Evolutionary conservation across 2,888 invertebrate species (phyloP).

Genomic region (Sylvicola fuscatus): DNA sequence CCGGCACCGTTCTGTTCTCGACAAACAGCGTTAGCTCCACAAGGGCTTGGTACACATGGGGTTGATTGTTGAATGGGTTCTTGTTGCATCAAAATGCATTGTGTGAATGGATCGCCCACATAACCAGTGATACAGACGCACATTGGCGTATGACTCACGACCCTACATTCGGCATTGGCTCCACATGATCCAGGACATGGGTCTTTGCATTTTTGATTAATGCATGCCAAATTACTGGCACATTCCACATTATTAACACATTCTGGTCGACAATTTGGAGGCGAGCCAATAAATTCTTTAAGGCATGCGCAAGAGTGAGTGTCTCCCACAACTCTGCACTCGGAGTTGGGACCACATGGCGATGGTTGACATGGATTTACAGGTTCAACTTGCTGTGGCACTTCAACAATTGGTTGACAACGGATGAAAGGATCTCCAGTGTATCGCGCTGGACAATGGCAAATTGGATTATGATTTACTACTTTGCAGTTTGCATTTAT

Average conservation of each 20-base stretch:
- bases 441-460: slow-evolving; percentile 33
- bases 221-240: slow-evolving; percentile 40
- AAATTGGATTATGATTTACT: slow-evolving; percentile 33
- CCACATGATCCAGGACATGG: slow-evolving; percentile 56
- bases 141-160: slow-evolving; percentile 48
- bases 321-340: slow-evolving; percentile 38
- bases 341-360: slow-evolving; percentile 43
- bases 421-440: slow-evolving; percentile 35
- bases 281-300: slow-evolving; percentile 41
- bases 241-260: slow-evolving; percentile 55
- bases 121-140: slow-evolving; percentile 34
- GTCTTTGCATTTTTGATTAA: slow-evolving; percentile 49
- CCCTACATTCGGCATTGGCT: slow-evolving; percentile 45
- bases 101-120: slow-evolving; percentile 46
- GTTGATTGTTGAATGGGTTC: slow-evolving; percentile 21
- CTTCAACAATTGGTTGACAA: slow-evolving; percentile 7
- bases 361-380: slow-evolving; percentile 42
- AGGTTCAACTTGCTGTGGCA: slow-evolving; percentile 14
- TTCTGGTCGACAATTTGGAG: slow-evolving; percentile 53
- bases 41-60: slow-evolving; percentile 50
- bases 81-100: slow-evolving; percentile 26
- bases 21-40: slow-evolving; percentile 49
- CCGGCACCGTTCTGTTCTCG: slow-evolving; percentile 38
- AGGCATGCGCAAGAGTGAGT: slow-evolving; percentile 48
- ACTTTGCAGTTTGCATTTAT: slow-evolving; percentile 34